Evolutionary conservation across 2,888 invertebrate species (phyloP).

Genomic region (Trisateles emortualis): DNA sequence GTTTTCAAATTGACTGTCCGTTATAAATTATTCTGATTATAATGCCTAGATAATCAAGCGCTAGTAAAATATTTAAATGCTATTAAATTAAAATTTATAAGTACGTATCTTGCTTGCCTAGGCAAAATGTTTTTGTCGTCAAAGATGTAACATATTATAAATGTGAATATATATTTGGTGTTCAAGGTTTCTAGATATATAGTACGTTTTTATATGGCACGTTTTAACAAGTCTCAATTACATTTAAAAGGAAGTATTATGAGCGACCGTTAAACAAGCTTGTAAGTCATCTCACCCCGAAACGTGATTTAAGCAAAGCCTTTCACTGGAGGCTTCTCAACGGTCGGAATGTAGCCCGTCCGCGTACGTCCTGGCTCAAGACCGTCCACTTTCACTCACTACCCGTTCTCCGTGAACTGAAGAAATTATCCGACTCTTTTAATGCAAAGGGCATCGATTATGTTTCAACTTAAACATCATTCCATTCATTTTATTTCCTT

Average conservation of each 20-base stretch:
- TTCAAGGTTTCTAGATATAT: no score
- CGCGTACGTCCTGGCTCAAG: constrained; percentile 23
- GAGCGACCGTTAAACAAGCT: no score
- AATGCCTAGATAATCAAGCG: background rate
- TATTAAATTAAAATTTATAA: background rate
- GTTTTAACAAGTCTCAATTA: no score
- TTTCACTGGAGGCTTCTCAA: constrained; percentile 19
- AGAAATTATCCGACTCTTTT: constrained; percentile 28
- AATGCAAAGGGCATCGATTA: constrained; percentile 34
- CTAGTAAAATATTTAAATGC: background rate
- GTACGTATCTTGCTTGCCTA: no score
- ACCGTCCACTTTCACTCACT: constrained; percentile 41
- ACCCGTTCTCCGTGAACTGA: constrained; percentile 24
- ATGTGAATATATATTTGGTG: no score
- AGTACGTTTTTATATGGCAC: no score
- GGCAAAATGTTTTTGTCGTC: no score
- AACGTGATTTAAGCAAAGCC: constrained; percentile 14
- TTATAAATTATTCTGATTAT: background rate
- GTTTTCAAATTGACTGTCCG: background rate
- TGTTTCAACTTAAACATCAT: background rate
- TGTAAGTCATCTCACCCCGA: background rate
- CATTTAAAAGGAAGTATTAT: no score
- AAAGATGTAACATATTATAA: no score
- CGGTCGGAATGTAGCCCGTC: constrained; percentile 10
- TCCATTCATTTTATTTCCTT: background rate